phyloP scores from a whole-genome alignment of 2,113 vertebrate genomes.

The Melanostigma gelatinosum region DNA sequence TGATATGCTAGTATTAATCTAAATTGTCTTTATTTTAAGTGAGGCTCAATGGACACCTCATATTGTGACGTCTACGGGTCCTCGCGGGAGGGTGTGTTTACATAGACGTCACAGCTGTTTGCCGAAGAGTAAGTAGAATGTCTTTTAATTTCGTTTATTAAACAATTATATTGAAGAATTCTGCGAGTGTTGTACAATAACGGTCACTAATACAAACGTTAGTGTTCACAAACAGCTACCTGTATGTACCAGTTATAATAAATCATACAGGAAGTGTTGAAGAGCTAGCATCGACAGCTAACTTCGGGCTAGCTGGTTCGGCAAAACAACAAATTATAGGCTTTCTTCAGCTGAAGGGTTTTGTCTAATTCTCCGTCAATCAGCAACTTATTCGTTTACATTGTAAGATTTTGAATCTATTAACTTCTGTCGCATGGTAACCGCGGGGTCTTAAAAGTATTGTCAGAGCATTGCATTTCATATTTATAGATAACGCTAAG shows the following conservation, averaged over 20 bases:
- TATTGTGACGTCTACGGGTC: conserved; percentile 59
- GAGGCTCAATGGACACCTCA: conserved; percentile 47
- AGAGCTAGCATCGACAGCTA: conserved; percentile 66
- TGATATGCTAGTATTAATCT: fast-evolving
- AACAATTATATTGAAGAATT: not conserved
- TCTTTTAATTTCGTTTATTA: conserved; percentile 31
- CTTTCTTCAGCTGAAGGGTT: not conserved
- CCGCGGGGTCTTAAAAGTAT: not conserved
- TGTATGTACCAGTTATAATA: not conserved
- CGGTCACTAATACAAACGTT: not conserved
- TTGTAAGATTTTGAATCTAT: not conserved
- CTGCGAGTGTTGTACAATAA: fast-evolving
- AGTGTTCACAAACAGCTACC: not conserved
- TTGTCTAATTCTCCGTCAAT: not conserved
- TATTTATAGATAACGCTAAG: not conserved
- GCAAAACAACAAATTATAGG: conserved; percentile 16
- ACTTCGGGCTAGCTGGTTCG: conserved; percentile 35
- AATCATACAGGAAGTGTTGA: conserved; percentile 49
- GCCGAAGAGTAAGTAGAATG: conserved; percentile 53
- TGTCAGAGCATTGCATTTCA: not conserved
- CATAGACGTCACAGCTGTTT: conserved; percentile 64
- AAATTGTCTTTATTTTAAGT: conserved; percentile 21
- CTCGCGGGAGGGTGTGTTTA: conserved; percentile 71
- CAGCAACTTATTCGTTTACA: not conserved
- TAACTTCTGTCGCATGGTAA: not conserved